Conservation (phyloP, 2,113 vertebrate species). For the Thinocorus orbignyianus region DNA sequence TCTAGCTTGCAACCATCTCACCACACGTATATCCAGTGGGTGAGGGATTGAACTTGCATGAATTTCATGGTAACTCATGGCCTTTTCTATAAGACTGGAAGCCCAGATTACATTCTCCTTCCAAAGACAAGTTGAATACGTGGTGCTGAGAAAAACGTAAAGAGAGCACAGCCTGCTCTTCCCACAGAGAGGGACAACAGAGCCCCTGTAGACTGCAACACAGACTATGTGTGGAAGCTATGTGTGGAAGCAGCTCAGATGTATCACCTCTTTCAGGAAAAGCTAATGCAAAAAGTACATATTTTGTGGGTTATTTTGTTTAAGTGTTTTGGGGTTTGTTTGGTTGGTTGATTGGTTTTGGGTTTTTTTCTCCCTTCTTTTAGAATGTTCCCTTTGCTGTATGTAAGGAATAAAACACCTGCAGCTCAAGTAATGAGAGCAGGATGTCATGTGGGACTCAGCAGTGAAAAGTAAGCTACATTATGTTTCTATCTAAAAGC, state of each 20-base stretch:
- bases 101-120: background rate
- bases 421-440: background rate
- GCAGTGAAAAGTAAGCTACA: background rate
- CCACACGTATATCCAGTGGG: background rate
- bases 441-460: background rate
- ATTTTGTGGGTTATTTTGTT: rapidly evolving
- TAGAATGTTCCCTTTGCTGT: background rate
- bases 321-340: background rate
- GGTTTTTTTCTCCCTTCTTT: background rate
- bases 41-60: background rate
- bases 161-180: background rate
- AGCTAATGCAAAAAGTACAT: background rate
- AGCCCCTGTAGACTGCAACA: background rate
- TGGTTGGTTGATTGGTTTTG: too few species aligned
- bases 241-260: background rate
- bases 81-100: background rate
- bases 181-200: background rate
- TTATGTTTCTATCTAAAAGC: background rate
- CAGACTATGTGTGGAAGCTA: background rate
- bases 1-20: background rate
- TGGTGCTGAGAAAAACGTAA: background rate
- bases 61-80: background rate
- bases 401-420: background rate
- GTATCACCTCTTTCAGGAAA: background rate
- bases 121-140: background rate